phyloP scores from a whole-genome alignment of 2,113 vertebrate species.

The Antechinus flavipes region DNA sequence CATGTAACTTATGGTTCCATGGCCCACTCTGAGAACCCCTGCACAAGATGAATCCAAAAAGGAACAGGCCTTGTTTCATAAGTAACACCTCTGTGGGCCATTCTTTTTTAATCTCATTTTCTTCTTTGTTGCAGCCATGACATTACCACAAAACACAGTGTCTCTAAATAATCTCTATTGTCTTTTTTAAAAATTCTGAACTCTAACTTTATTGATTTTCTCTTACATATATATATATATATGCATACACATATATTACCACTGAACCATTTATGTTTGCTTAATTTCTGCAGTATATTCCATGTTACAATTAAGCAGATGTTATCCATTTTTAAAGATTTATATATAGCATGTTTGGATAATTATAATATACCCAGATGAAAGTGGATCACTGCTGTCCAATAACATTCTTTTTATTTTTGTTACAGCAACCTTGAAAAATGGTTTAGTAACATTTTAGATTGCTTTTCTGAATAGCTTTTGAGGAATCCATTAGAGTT shows the following conservation, averaged over 20 bases:
- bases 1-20: neutral
- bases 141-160: neutral
- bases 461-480: neutral
- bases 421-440: neutral
- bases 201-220: neutral
- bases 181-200: accelerated
- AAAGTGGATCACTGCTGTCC: neutral
- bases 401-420: too few species aligned
- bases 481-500: neutral
- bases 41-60: neutral
- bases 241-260: neutral
- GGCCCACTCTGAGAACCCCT: neutral
- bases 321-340: neutral
- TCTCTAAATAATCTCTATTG: neutral
- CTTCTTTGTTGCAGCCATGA: neutral
- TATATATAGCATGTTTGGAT: neutral
- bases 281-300: neutral
- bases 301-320: neutral
- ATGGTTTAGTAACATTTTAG: neutral
- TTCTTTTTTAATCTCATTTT: neutral
- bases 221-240: neutral
- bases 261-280: neutral
- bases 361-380: neutral
- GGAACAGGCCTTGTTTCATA: neutral
- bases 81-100: neutral